A percentile compares a stretch with the other conserved stretches of the same genome.
phyloP scores from a whole-genome alignment of 1,140 invertebrate species.

The Macrotrachela quadricornifera region DNA sequence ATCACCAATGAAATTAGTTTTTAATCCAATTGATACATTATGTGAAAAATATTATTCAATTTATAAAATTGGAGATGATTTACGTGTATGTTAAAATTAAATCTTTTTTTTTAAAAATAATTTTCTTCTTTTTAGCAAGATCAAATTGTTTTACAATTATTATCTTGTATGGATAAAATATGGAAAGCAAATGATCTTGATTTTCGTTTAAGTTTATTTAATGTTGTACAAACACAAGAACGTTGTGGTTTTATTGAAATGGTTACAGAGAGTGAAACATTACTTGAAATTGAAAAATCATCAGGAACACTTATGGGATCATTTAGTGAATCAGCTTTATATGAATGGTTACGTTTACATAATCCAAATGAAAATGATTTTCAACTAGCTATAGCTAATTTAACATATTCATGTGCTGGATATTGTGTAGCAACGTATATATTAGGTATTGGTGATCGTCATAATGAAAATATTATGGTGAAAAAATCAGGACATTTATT shows the following conservation, averaged over 20 bases:
- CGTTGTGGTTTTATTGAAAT: constrained; percentile 88
- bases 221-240: constrained; percentile 68
- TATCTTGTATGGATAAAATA: constrained; percentile 74
- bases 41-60: no score
- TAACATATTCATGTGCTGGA: constrained; percentile 71
- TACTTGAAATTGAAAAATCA: constrained; percentile 67
- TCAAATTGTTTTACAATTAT: constrained; percentile 82
- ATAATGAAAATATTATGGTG: constrained; percentile 99
- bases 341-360: constrained; percentile 77
- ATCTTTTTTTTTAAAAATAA: not conserved
- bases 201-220: constrained; percentile 82
- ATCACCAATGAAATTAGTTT: not conserved
- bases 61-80: not conserved
- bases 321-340: constrained; percentile 84
- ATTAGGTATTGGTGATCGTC: constrained; percentile 88
- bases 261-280: constrained; percentile 80
- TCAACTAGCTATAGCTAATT: constrained; percentile 44
- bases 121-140: constrained; percentile 42
- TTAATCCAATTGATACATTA: not conserved
- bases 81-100: not conserved
- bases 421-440: constrained; percentile 96
- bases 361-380: constrained; percentile 67
- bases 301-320: constrained; percentile 73
- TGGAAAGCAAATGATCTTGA: constrained; percentile 84
- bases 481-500: constrained; percentile 96